Evolutionary conservation across 23 tunicate genomes (phyloP).

Genomic region (Trididemnum miniatum): DNA sequence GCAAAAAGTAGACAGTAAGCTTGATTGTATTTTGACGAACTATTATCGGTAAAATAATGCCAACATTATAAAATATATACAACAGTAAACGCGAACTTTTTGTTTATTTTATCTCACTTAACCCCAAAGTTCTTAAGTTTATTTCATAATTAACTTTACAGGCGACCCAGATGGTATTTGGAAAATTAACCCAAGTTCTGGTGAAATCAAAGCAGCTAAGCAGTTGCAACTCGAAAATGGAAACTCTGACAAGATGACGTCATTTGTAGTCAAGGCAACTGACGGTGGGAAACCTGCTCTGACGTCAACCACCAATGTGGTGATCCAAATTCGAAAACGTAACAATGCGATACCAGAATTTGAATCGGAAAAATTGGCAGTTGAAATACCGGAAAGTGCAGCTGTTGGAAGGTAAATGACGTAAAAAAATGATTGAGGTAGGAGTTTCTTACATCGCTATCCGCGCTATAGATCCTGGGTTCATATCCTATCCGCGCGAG

Average conservation of each 20-base stretch:
- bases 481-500: no score
- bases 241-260: background rate
- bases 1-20: no score
- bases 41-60: no score
- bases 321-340: constrained; percentile 6
- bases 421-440: no score
- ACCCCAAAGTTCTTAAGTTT: no score
- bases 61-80: no score
- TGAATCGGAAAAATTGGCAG: constrained; percentile 21
- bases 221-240: background rate
- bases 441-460: no score
- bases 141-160: no score
- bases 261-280: constrained; percentile 44
- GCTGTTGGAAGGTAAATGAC: constrained; percentile 50
- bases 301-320: constrained; percentile 21
- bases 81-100: no score
- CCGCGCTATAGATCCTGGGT: no score
- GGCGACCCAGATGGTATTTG: constrained; percentile 49
- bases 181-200: constrained; percentile 58
- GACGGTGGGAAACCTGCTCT: constrained; percentile 42
- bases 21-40: no score
- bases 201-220: constrained; percentile 38
- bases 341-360: constrained; percentile 37
- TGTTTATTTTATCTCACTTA: no score
- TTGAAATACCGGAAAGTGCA: constrained; percentile 34